Conservation (phyloP, 2,797 vertebrate species). For the Gymnothorax reevesii region DNA sequence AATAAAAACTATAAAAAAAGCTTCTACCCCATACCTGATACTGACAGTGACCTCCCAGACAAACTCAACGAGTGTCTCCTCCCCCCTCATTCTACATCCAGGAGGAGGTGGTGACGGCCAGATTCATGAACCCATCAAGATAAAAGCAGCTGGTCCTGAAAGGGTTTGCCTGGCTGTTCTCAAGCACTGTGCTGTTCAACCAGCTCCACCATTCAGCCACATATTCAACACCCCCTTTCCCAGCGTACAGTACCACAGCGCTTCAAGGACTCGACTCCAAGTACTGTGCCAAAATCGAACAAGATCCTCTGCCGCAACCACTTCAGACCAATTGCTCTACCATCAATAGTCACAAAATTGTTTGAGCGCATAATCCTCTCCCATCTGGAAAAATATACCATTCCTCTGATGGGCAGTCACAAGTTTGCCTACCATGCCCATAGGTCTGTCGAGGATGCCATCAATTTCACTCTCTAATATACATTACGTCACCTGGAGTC, state of each 20-base stretch:
- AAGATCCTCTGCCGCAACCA: not conserved
- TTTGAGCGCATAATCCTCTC: not conserved
- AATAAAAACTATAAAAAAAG: not conserved
- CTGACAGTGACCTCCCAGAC: not conserved
- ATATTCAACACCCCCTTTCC: not conserved
- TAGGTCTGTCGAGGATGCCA: no score
- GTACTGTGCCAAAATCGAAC: not conserved
- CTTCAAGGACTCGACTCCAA: not conserved
- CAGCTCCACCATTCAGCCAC: no score
- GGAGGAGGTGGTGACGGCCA: not conserved
- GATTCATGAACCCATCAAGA: not conserved
- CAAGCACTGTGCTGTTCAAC: no score
- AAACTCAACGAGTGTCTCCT: not conserved
- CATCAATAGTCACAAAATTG: not conserved
- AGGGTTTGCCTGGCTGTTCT: no score
- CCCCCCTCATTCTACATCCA: not conserved
- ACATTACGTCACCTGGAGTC: no score
- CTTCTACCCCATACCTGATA: not conserved
- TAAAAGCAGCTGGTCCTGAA: not conserved
- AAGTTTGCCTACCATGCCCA: no score
- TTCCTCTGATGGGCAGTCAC: not conserved
- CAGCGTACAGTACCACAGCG: not conserved
- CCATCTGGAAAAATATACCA: not conserved
- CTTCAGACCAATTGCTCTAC: not conserved
- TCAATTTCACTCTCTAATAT: no score